Conservation (phyloP, 1,140 invertebrate species). For the Orchestia grillus region DNA sequence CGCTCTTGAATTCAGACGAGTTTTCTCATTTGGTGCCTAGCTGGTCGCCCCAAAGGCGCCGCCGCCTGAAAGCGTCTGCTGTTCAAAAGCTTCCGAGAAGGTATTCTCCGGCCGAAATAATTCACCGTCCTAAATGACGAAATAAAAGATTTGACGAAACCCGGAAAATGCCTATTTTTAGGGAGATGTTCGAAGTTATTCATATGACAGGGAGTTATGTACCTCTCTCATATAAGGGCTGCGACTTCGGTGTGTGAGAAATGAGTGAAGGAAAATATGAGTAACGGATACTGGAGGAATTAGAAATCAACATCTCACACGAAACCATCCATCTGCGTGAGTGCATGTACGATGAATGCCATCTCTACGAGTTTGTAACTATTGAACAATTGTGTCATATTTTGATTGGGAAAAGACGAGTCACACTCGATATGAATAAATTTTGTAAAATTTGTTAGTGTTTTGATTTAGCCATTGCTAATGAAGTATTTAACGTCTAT, state of each 20-base stretch:
- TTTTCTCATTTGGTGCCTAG: not conserved
- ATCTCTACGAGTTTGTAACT: too few relatives aligned
- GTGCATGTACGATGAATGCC: too few relatives aligned
- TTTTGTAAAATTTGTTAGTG: too few relatives aligned
- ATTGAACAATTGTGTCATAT: too few relatives aligned
- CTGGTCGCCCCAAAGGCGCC: not conserved
- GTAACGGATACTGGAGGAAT: too few relatives aligned
- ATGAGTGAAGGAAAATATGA: not conserved
- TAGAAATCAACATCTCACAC: too few relatives aligned
- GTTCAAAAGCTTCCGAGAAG: not conserved
- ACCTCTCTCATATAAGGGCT: not conserved
- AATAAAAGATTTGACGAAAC: not conserved
- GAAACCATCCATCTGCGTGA: too few relatives aligned
- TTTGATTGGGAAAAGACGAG: too few relatives aligned
- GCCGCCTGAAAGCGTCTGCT: not conserved
- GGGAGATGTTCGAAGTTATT: too few relatives aligned
- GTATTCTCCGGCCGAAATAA: not conserved
- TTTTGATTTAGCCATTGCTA: too few relatives aligned
- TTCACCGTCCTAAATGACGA: not conserved
- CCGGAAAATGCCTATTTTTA: not conserved
- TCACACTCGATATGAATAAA: too few relatives aligned
- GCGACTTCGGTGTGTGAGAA: not conserved
- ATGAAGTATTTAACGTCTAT: too few relatives aligned
- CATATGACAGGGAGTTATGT: not conserved
- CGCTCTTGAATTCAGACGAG: constrained; percentile 6